Conservation (phyloP, 2,888 invertebrate species). For the Achlya flavicornis region DNA sequence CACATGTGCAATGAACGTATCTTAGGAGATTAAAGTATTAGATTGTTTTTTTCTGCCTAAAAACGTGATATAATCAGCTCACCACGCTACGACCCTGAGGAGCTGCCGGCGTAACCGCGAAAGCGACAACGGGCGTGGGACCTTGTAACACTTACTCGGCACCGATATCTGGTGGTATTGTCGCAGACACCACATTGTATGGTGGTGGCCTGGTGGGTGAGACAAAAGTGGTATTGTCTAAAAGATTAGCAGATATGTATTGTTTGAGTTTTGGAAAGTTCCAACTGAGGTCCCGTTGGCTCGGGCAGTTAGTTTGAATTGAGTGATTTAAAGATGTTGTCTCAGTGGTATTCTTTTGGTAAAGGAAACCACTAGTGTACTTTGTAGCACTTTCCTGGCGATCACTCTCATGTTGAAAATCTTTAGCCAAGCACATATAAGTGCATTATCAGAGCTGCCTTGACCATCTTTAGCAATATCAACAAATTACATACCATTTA, state of each 20-base stretch:
- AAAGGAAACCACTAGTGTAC: too few relatives aligned
- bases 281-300: background rate
- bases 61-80: background rate
- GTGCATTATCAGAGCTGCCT: too few relatives aligned
- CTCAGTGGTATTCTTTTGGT: too few relatives aligned
- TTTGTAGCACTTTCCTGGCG: too few relatives aligned
- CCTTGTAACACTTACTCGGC: constrained; percentile 6
- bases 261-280: constrained; percentile 1
- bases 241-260: background rate
- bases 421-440: too few relatives aligned
- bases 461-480: too few relatives aligned
- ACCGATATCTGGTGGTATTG: constrained; percentile 5
- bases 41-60: too few relatives aligned
- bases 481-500: too few relatives aligned
- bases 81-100: background rate
- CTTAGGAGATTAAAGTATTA: too few relatives aligned
- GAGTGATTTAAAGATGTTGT: background rate
- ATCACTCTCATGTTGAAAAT: too few relatives aligned
- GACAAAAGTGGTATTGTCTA: constrained; percentile 4
- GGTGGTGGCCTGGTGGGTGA: background rate
- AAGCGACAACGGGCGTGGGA: constrained; percentile 11
- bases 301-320: background rate
- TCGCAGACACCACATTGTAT: background rate
- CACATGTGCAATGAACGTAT: too few relatives aligned
- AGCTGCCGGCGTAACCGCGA: constrained; percentile 20